Evolutionary conservation across 2,888 invertebrate genomes (phyloP), one percentile per base, ranked within the genome.

Genomic region (Rotaria magnacalcarata): DNA sequence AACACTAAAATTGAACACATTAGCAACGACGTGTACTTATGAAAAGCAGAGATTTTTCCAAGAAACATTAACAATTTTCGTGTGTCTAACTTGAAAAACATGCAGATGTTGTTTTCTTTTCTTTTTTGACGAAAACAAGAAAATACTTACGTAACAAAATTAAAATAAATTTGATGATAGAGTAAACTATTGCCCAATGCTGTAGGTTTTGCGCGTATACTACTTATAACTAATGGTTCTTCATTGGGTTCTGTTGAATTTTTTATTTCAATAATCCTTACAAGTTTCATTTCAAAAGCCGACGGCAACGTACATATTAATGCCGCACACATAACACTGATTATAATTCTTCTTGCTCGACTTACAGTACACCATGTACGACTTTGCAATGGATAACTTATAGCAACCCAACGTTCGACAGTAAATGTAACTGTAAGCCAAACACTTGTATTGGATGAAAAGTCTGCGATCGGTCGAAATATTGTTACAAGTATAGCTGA

Each of bases 351-450:
- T 90, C 94, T 93, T 34, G 94, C 94, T 88, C 94, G 91, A 84
- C 93, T 92, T 89, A 94, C 94, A 2, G 94, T 94, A 90, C 94
- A 94, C 88, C 93, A 87, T 43, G 88, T 93, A 90, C 93, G 93
- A 75, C 94, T 94, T 87, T 93, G 92, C 90, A 94, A 93, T 34
- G 94, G 94, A 47, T 80, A 80, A 10, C 47, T 80, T 47, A 80
- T n/a, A 41, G 80, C 80, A 0, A 80, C 80, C 80, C 80, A 80
- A 19, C 80, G 92, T 91, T 94, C 94, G 86, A 94, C 92, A 41
- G 94, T 94, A 90, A 94, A 94, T 87, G 94, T 93, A 47, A 94
- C 94, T 52, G 94, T 94, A 88, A 94, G 91, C 94, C 94, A 94
- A 84, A 94, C 94, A 85, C 94, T 94, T 58, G 94, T 93, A 89